phyloP scores from a whole-genome alignment of 2,888 invertebrate species.

The Serrognathus titanus region DNA sequence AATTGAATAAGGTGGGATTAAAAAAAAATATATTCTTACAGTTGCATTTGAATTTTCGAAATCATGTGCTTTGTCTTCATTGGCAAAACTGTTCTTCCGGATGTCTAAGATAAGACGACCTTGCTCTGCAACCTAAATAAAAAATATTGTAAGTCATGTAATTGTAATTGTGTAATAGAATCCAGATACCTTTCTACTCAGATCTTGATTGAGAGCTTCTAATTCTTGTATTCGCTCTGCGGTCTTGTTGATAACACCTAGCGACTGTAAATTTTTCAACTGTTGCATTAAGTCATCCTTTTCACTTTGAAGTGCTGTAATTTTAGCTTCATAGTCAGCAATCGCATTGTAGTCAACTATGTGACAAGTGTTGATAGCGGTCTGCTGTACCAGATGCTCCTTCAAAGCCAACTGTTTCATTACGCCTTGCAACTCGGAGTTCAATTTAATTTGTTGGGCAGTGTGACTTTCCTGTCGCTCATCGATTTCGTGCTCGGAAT shows the following conservation, averaged over 20 bases:
- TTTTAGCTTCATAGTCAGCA: conserved; percentile 65
- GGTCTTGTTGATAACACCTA: conserved; percentile 48
- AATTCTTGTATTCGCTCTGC: conserved; percentile 75
- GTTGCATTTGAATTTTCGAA: conserved; percentile 52
- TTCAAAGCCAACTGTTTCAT: conserved; percentile 67
- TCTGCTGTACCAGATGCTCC: conserved; percentile 62
- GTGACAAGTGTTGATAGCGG: conserved; percentile 55
- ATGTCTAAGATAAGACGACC: conserved; percentile 58
- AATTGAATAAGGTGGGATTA: background rate
- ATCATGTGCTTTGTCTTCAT: conserved; percentile 48
- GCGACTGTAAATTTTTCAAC: conserved; percentile 52
- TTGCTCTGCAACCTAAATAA: conserved; percentile 38
- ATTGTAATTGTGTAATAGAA: background rate
- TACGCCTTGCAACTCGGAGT: conserved; percentile 66
- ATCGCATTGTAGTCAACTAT: conserved; percentile 50
- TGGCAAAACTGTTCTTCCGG: conserved; percentile 45
- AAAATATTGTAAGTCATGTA: background rate
- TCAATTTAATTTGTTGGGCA: conserved; percentile 64
- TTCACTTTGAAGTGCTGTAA: conserved; percentile 68
- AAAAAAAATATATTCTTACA: conserved; percentile 15
- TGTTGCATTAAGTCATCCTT: conserved; percentile 68
- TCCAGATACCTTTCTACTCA: conserved; percentile 59
- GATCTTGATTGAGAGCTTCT: conserved; percentile 69
- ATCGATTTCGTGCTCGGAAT: conserved; percentile 48
- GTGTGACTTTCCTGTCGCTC: conserved; percentile 65